Conservation (phyloP, 2,797 vertebrate genomes). For the Uromys caudimaculatus region DNA sequence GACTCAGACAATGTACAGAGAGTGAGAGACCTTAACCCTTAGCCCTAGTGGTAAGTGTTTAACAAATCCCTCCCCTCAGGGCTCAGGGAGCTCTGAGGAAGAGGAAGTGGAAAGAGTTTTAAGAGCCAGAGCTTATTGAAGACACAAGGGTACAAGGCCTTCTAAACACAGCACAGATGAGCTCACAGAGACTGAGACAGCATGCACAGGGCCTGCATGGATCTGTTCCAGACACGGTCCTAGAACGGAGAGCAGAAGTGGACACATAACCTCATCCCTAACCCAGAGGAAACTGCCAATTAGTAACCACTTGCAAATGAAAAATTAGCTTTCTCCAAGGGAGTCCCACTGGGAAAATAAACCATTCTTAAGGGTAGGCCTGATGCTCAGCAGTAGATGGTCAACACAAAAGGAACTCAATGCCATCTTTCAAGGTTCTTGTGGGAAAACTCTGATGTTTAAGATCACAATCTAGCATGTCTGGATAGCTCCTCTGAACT, state of each 20-base stretch:
- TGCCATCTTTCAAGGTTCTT: background rate
- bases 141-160: background rate
- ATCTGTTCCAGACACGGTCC: background rate
- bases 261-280: background rate
- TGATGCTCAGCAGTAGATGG: background rate
- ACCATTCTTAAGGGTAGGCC: background rate
- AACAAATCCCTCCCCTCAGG: background rate
- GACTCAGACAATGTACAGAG: background rate
- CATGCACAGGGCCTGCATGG: background rate
- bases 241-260: background rate
- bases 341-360: background rate
- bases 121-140: background rate
- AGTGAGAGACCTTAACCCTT: background rate
- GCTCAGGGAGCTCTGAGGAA: background rate
- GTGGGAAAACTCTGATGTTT: background rate
- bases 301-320: background rate
- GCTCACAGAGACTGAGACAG: background rate
- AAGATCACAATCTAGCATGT: background rate
- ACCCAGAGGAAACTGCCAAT: background rate
- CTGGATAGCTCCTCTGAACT: background rate
- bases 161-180: background rate
- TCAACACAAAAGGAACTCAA: background rate
- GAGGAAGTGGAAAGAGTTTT: background rate
- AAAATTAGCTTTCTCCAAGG: background rate
- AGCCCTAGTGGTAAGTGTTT: background rate